Conservation (phyloP, 2,797 vertebrate genomes). For the Smutsia gigantea region DNA sequence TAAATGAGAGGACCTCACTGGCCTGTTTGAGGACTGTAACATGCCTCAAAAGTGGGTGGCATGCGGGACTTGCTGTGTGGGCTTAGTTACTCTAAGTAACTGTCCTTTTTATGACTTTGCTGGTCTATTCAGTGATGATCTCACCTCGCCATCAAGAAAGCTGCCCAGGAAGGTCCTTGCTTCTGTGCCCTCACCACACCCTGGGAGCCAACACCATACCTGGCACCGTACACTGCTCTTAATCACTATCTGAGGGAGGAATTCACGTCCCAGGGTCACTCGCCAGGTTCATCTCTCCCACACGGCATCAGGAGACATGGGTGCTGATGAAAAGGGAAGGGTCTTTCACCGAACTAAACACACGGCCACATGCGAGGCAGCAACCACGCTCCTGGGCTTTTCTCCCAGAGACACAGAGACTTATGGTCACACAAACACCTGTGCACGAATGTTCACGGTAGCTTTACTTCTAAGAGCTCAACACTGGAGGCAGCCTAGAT, state of each 20-base stretch:
- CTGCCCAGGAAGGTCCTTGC: accelerated
- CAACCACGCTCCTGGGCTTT: not conserved
- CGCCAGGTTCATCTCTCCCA: not conserved
- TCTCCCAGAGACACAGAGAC: not conserved
- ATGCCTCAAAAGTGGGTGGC: not conserved
- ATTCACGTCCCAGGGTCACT: accelerated
- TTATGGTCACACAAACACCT: accelerated
- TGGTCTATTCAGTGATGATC: not conserved
- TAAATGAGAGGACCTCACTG: accelerated
- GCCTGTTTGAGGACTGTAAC: not conserved
- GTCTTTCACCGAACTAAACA: not conserved
- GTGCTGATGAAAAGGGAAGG: accelerated
- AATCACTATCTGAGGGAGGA: not conserved
- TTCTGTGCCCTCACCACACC: accelerated
- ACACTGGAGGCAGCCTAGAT: accelerated
- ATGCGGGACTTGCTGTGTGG: accelerated
- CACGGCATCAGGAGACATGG: not conserved
- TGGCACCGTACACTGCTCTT: not conserved
- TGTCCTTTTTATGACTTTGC: accelerated
- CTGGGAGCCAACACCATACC: accelerated
- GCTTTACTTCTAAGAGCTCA: accelerated
- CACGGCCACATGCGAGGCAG: accelerated
- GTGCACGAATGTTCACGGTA: accelerated
- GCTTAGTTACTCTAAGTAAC: not conserved
- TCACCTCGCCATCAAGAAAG: no score